Conservation (phyloP, 2,888 invertebrate genomes). For the Sesia apiformis region DNA sequence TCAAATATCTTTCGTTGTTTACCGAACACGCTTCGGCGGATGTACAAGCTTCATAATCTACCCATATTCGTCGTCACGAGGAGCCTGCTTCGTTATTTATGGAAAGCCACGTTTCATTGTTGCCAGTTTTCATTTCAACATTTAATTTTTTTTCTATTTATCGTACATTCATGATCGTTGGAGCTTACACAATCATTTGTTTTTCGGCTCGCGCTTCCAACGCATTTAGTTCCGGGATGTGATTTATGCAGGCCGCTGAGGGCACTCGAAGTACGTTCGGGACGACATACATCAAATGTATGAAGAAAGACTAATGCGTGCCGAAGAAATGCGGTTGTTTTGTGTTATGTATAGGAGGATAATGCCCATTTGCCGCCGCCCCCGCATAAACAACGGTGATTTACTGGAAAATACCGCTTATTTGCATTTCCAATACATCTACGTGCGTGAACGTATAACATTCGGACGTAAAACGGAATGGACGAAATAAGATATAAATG, state of each 20-base stretch:
- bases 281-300: slow-evolving; percentile 26
- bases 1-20: slow-evolving; percentile 60
- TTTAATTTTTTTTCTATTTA: slow-evolving; percentile 58
- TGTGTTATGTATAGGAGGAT: slow-evolving; percentile 38
- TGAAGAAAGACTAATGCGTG: slow-evolving; percentile 35
- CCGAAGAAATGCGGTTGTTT: slow-evolving; percentile 41
- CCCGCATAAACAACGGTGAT: slow-evolving; percentile 43
- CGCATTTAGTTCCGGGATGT: slow-evolving; percentile 42
- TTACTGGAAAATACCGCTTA: slow-evolving; percentile 54
- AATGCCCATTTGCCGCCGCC: slow-evolving; percentile 36
- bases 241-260: slow-evolving; percentile 35
- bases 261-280: slow-evolving; percentile 26
- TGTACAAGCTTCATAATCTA: slow-evolving; percentile 66
- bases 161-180: slow-evolving; percentile 45
- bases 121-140: slow-evolving; percentile 64
- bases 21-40: slow-evolving; percentile 47
- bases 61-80: slow-evolving; percentile 59
- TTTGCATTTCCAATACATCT: slow-evolving; percentile 58
- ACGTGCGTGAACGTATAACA: slow-evolving; percentile 40
- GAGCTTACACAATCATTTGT: slow-evolving; percentile 51
- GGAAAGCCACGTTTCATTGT: slow-evolving; percentile 67
- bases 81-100: slow-evolving; percentile 69
- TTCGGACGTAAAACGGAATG: slow-evolving; percentile 49
- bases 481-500: slow-evolving; percentile 57
- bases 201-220: slow-evolving; percentile 44